Evolutionary conservation across 1,140 invertebrate genomes (phyloP), one percentile per base, ranked within the genome.

Genomic region (Eupeodes corollae): DNA sequence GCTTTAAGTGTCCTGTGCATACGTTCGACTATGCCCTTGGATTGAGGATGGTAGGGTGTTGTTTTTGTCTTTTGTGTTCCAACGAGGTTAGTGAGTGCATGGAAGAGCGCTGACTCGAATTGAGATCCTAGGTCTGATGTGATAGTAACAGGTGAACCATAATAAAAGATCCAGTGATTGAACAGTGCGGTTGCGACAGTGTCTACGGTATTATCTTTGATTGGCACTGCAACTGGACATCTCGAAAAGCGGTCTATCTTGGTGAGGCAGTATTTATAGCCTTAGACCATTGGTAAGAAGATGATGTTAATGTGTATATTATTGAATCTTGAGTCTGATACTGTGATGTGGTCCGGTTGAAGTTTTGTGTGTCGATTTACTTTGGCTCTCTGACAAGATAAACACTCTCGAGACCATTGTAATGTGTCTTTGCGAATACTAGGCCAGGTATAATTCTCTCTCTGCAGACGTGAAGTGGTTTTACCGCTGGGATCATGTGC

Each of bases 1-100:
- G 56, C 42, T 43, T 72, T 71, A n/a, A 73, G 46, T 18, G 54
- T 44, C 8, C 62, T 34, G 51, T 74, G 69, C 12, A 47, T 56
- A 9, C 55, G 37, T 48, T 69, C 63, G 0, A 63, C 48, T 42
- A 50, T 52, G 13, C 62, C 61, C 41, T 67, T 68, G 1, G 49
- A 50, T 46, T 62, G 54, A 0, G n/a, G n/a, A n/a, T n/a, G n/a
- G n/a, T n/a, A n/a, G n/a, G n/a, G n/a, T n/a, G n/a, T n/a, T n/a
- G n/a, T 67, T 0, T 50, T 33, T 15, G 51, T 37, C 11, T 50
- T 51, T 10, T 41, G 16, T 2, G 41, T 47, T 5, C 65, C 63
- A 1, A 59, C 12, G 1, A 59, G 5, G 13, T 18, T 18, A 1
- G 40, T 11, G 6, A 67, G 42, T 6, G 47, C 10, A 30, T 47